Base-by-base conservation (phyloP, 2,113 vertebrate genomes). In the Poicephalus gulielmi region DNA sequence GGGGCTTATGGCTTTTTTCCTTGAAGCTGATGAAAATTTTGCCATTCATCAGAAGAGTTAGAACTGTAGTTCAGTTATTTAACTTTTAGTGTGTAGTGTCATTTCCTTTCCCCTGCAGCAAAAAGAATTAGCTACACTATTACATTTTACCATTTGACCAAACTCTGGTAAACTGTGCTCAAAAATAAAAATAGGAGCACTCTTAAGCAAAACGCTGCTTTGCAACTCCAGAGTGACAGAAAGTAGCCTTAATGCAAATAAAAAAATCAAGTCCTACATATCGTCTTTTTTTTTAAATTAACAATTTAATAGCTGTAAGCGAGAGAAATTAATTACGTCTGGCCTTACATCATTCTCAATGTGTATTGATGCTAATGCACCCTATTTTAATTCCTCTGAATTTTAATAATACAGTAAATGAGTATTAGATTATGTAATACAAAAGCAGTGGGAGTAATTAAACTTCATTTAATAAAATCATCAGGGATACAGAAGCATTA, bases 381-480 rank as follows among this genome's bases (percentile, higher is more conserved):
- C 77, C 92, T 75, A 90, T 93, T 96, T 94, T 92, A 94, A 93
- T 94, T 93, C 77, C 69, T 96, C 86, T 92, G 74, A 89, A 90
- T 76, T 66, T 89, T 96, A 91, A 92, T 96, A 95, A 96, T 87
- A 83, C 62, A 96, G 92, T 88, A 95, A 94, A 95, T 91, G 93
- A 96, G 83, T 80, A 94, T 94, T 91, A 95, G 90, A 93, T 92
- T 92, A 93, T 94, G 86, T 82, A 96, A 95, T 88, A 94, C 94
- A 95, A 96, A 96, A 96, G 95, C 90, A 90, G 88, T 92, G 73
- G 88, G 94, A 94, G 88, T 94, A 96, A 96, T 97, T 96, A 96
- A 97, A 95, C 62, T 93, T 93, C 90, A 79, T 95, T 96, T 96
- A 96, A 96, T 96, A 94, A 94, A 96, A 96, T 88, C 86, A 96